These are phyloP conservation scores for Rhizomys pruinosus DNA, from an alignment of 2,113 vertebrate genomes.

Conservation along the genomic window DNA sequence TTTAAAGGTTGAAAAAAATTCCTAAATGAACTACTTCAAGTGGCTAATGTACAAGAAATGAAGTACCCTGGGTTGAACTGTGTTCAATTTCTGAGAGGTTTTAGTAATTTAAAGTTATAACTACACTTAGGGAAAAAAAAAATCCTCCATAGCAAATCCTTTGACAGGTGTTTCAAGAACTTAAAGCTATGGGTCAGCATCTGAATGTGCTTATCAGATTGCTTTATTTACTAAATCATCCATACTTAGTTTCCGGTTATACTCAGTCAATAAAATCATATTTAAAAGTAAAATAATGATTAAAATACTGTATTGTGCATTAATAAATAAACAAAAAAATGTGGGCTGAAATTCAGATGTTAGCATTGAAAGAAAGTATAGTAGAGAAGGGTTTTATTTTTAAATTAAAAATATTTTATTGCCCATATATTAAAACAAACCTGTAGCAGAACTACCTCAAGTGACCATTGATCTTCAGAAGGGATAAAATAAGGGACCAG, in stretches of 20 bases:
- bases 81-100: constrained; percentile 33
- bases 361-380: constrained; percentile 78
- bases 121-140: not conserved
- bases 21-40: not conserved
- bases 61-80: constrained; percentile 1
- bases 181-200: not conserved
- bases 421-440: constrained; percentile 82
- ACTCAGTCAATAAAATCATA: constrained; percentile 68
- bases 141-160: not conserved
- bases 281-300: constrained; percentile 71
- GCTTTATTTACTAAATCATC: constrained; percentile 53
- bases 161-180: not conserved
- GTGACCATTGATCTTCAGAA: constrained; percentile 86
- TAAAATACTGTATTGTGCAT: constrained; percentile 78
- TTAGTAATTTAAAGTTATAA: constrained; percentile 6
- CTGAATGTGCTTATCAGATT: not conserved
- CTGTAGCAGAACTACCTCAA: constrained; percentile 82
- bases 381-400: constrained; percentile 81
- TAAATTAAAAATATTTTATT: constrained; percentile 86
- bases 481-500: constrained; percentile 82
- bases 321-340: constrained; percentile 74
- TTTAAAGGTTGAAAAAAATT: constrained; percentile 10
- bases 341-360: constrained; percentile 76
- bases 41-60: constrained; percentile 6
- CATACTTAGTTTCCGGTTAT: constrained; percentile 62